phyloP scores from a whole-genome alignment of 1,140 invertebrate species.

The Thaumatotibia leucotreta region DNA sequence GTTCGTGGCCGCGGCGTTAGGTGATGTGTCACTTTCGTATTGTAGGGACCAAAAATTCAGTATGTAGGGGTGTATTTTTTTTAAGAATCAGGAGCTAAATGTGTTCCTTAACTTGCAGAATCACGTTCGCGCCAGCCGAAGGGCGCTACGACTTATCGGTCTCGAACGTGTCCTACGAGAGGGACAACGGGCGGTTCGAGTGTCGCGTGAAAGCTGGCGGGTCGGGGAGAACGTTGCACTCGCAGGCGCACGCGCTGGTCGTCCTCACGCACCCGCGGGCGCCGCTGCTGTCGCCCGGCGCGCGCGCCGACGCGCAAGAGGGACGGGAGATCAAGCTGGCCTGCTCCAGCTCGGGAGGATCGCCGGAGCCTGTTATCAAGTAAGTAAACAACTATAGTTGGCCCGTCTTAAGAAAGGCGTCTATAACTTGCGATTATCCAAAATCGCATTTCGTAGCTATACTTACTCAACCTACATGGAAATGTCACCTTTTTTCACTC shows the following conservation, averaged over 20 bases:
- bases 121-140: constrained; percentile 85
- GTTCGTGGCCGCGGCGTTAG: too few species aligned
- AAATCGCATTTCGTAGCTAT: too few species aligned
- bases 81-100: too few species aligned
- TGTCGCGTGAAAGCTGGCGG: constrained; percentile 91
- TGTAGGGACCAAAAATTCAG: too few species aligned
- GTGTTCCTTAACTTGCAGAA: constrained; percentile 66
- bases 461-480: too few species aligned
- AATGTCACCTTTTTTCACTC: too few species aligned
- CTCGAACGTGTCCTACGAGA: constrained; percentile 89
- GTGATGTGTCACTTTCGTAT: too few species aligned
- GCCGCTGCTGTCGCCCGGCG: constrained; percentile 84
- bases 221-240: constrained; percentile 88
- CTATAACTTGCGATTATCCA: too few species aligned
- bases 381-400: constrained; percentile 71
- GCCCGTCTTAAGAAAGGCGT: too few species aligned
- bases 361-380: constrained; percentile 90
- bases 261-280: constrained; percentile 90
- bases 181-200: constrained; percentile 94
- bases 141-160: constrained; percentile 93
- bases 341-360: constrained; percentile 91
- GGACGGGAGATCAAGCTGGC: constrained; percentile 85
- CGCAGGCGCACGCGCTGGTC: constrained; percentile 88
- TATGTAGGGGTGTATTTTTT: too few species aligned
- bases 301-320: constrained; percentile 85